Percentiles rank a stretch among this genome's conserved stretches.
Conservation (phyloP, 1,140 invertebrate genomes). For the Brachionus sp. region DNA sequence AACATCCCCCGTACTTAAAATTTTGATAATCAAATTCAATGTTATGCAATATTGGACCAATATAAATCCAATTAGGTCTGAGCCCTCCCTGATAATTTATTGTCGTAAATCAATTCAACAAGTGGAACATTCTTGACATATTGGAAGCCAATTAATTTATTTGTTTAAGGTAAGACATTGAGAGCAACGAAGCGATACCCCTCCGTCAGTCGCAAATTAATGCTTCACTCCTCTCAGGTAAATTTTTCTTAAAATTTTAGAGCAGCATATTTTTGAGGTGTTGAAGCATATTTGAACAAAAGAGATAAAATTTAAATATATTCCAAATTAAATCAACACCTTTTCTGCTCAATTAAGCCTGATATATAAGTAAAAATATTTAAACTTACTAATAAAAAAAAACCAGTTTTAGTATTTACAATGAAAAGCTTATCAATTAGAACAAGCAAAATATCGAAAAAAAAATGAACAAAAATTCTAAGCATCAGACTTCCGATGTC, state of each 20-base stretch:
- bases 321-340: background rate
- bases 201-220: background rate
- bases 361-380: background rate
- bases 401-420: background rate
- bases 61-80: background rate
- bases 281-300: background rate
- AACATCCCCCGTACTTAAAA: background rate
- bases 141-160: background rate
- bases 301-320: background rate
- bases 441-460: background rate
- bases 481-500: background rate
- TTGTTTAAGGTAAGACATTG: constrained; percentile 8
- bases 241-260: background rate
- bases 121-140: background rate
- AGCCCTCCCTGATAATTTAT: background rate
- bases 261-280: background rate
- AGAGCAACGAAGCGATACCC: background rate
- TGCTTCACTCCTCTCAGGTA: background rate
- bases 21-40: background rate
- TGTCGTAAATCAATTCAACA: background rate
- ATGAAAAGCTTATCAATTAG: background rate
- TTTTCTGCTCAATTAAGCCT: constrained; percentile 1
- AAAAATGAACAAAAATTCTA: background rate
- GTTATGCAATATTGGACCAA: background rate
- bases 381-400: background rate